Evolutionary conservation across 2,113 vertebrate genomes (phyloP).

Genomic region (Perca schrenkii): DNA sequence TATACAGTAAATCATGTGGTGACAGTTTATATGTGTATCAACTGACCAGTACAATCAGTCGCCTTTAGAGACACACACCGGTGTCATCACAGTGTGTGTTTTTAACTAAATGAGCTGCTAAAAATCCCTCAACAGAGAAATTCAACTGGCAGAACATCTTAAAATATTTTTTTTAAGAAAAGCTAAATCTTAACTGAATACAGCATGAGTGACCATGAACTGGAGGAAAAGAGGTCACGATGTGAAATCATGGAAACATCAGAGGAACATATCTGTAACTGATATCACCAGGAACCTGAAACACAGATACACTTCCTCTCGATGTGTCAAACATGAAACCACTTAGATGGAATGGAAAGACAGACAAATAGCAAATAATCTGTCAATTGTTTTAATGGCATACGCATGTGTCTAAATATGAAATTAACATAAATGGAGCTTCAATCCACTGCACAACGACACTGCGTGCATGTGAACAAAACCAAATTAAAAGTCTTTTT

Average conservation of each 20-base stretch:
- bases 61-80: neutral
- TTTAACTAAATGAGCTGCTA: neutral
- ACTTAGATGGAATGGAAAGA: neutral
- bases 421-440: neutral
- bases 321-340: neutral
- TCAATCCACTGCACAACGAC: neutral
- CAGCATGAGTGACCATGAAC: neutral
- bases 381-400: neutral
- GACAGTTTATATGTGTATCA: neutral
- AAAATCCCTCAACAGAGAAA: neutral
- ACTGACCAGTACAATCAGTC: neutral
- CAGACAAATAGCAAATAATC: neutral
- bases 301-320: neutral
- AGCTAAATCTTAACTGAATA: neutral
- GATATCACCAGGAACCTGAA: no score
- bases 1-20: constrained; percentile 11
- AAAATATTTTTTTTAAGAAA: neutral
- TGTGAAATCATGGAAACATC: neutral
- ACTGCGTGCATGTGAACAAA: neutral
- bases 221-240: neutral
- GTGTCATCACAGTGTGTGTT: neutral
- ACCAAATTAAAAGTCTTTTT: neutral
- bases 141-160: neutral
- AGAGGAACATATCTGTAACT: neutral
- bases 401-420: neutral